Conservation (phyloP, 92 coral and sea anemone genomes). For the Porites evermanni region DNA sequence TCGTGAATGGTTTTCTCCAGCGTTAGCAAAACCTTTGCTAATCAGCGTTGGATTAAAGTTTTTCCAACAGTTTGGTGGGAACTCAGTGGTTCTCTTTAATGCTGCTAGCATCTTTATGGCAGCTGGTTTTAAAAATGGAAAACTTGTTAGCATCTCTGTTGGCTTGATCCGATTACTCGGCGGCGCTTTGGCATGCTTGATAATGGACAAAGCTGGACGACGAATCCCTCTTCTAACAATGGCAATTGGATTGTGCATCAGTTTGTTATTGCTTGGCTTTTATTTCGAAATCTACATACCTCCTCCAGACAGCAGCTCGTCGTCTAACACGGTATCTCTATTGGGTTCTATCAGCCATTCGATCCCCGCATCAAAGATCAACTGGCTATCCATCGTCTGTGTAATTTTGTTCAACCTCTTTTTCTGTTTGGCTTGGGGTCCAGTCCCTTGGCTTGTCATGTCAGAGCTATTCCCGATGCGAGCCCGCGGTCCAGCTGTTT, state of each 20-base stretch:
- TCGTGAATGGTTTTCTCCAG: constrained; percentile 23
- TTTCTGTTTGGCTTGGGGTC: constrained; percentile 91
- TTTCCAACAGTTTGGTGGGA: constrained; percentile 90
- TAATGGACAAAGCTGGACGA: constrained; percentile 87
- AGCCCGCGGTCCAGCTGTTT: constrained; percentile 88
- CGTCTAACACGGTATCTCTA: constrained; percentile 8
- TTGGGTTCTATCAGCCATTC: constrained; percentile 46
- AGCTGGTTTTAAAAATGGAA: constrained; percentile 80
- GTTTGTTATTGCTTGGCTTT: constrained; percentile 72
- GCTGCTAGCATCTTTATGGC: constrained; percentile 70
- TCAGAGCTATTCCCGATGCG: constrained; percentile 90
- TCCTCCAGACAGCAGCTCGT: not conserved
- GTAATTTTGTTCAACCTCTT: constrained; percentile 60
- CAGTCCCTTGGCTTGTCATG: constrained; percentile 94
- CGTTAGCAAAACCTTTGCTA: constrained; percentile 74
- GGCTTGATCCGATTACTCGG: constrained; percentile 74
- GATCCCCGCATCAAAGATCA: constrained; percentile 58
- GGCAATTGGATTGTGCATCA: constrained; percentile 65
- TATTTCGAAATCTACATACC: constrained; percentile 74
- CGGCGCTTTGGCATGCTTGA: constrained; percentile 61
- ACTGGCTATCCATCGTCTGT: constrained; percentile 81
- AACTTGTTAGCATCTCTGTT: constrained; percentile 74
- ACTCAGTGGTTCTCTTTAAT: constrained; percentile 80
- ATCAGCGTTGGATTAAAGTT: constrained; percentile 70
- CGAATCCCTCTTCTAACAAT: constrained; percentile 76